Base-by-base conservation (phyloP, 2,113 vertebrate genomes). In the Promerops cafer region DNA sequence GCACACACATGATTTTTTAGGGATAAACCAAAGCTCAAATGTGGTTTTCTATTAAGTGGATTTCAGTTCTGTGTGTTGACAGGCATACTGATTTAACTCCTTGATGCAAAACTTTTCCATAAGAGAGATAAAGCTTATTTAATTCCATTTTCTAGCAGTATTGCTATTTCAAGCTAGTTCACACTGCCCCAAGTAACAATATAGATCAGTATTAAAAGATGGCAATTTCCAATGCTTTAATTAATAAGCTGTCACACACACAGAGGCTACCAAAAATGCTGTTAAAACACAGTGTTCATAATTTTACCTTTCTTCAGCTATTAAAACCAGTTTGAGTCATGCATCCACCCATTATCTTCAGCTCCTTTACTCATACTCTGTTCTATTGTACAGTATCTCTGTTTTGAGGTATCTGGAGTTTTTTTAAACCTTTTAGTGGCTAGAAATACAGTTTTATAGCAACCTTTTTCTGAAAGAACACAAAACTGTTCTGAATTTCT, bases 221-320 rank as follows among this genome's bases (percentile, higher is more conserved):
- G 2, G 77, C 9, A 71, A 26, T 76, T 95, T 95, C 16, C 57
- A 72, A 2, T 49, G 47, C 52, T 95, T 90, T 84, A 87, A 95
- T 81, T 47, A 77, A 89, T 66, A 93, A 53, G 16, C 35, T 83
- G 39, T 83, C 47, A 49, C 13, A 71, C 13, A 74, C 18, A 40
- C 9, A 71, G 4, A 83, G 11, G 28, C 52, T 80, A 90, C 22
- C 13, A 86, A 52, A 96, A 92, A 84, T 76, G 35, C 33, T 77
- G 39, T 42, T 94, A 56, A 71, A 94, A 86, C 15, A 39, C 15
- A 74, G 26, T 53, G n/a, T 47, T 94, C 40, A 40, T n/a, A 83
- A 97, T 83, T 74, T 74, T 53, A 76, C 52, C 35, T 74, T 94
- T 91, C 78, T 90, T 92, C 64, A 80, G 78, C 42, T 89, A 42